These are phyloP conservation scores for Chauna torquata DNA, from an alignment of 2,113 vertebrate species.

Conservation along the genomic window DNA sequence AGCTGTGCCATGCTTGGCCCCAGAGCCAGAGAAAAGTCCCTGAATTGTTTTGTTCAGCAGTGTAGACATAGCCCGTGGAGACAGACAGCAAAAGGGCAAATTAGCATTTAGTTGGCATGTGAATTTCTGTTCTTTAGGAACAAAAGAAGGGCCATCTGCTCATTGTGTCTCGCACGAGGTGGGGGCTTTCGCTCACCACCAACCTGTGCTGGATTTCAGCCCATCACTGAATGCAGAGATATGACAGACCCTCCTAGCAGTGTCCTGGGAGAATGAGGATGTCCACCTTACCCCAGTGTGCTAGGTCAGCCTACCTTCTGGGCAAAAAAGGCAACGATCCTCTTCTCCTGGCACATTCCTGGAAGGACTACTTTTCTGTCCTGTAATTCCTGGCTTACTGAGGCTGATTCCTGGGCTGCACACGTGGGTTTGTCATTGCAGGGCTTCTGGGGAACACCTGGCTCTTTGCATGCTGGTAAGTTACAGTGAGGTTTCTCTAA, in stretches of 20 bases:
- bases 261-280: not conserved
- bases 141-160: conserved; percentile 59
- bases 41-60: not conserved
- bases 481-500: not conserved
- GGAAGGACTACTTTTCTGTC: not conserved
- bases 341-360: not conserved
- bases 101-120: conserved; percentile 59
- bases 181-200: not conserved
- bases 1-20: not conserved
- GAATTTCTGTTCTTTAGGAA: conserved; percentile 45
- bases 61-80: conserved; percentile 20
- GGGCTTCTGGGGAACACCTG: not conserved
- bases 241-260: not conserved
- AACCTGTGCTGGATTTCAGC: conserved; percentile 1
- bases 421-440: not conserved
- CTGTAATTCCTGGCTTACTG: not conserved
- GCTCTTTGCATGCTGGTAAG: not conserved
- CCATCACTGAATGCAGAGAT: not conserved
- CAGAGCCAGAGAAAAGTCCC: conserved; percentile 9
- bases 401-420: not conserved
- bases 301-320: not conserved
- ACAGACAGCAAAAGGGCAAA: conserved; percentile 68
- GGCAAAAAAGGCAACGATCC: not conserved
- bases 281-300: too few species aligned
- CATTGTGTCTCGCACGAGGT: conserved; percentile 42